Evolutionary conservation across 2,797 vertebrate species (phyloP), one percentile per base, ranked within the genome.

Genomic region (Jordanella pulchra): DNA sequence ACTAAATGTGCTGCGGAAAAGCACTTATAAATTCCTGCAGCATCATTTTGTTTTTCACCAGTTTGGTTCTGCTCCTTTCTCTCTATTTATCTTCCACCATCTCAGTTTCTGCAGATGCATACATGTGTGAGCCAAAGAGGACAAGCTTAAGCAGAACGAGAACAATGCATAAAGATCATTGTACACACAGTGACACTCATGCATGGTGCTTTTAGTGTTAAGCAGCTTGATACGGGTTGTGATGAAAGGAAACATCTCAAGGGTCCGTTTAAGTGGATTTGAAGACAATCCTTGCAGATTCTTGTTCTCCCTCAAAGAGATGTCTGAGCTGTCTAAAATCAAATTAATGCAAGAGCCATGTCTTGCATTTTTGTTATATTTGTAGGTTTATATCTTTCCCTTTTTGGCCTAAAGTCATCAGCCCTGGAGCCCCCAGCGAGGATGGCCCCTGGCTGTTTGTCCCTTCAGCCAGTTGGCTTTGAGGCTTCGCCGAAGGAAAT

Each of bases 261-360:
- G 69, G 74, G 86, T 25, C 51, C 2, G 44, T 81, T 88, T 67
- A 87, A 70, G 70, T 87, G 54, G 78, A 86, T 74, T 69, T 80
- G 54, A 81, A 79, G 71, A 84, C 66, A 75, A 84, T 84, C 76
- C 65, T 78, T 39, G 48, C 65, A 83, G 75, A 77, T 72, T 70
- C 11, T 21, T 83, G 69, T 82, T 56, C 51, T 42, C 51, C 60
- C 63, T 56, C 68, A 85, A 78, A 85, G 73, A 35, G 3, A 73
- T 66, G 81, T 78, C 73, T 56, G 56, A 81, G 56, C 30, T 72
- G 35, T 53, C 28, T 45, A 25, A 60, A 79, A 73, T 64, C 39
- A 86, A 88, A 90, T 89, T 82, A 90, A 88, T 85, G 79, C 77
- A 69, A 44, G 39, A 65, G n/a, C 25, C 1, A 1, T 72, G 67